Evolutionary conservation across 2,888 invertebrate species (phyloP), one percentile per base, ranked within the genome.

Genomic region (Orthosia gothica): DNA sequence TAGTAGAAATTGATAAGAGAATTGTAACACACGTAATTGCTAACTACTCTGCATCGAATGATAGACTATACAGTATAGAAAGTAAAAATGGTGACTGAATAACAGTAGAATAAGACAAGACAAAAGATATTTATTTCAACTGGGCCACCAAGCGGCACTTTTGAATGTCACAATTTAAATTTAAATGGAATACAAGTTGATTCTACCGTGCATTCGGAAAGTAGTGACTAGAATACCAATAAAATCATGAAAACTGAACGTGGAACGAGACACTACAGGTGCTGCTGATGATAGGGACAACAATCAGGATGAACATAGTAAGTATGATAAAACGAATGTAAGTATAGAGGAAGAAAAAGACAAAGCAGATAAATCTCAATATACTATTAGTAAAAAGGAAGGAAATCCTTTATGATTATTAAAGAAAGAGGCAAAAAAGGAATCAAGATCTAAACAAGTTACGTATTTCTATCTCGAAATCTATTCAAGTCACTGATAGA

Each of bases 261-360:
- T 15, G 4, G 54, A 47, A 18, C 3, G 54, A 20, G 54, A 20
- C 20, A 20, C 40, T 12, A 13, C 0, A 23, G n/a, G 54, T 32
- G 16, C 16, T 49, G 68, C 16, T 81, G n/a, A 47, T 15, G 13
- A 2, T n/a, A 16, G 11, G 16, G 23, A 12, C 23, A 18, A 50
- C 11, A 7, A 26, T 57, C 3, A 3, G 4, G 7, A 54, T 40
- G 32, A 20, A 40, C 16, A 61, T 13, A 55, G 20, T 78, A 63
- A 58, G 57, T 70, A 78, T 63, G 18, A 52, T 52, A 1, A 40
- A 20, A n/a, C 16, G 2, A 12, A 20, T 3, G 55, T 79, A 69
- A 69, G 64, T 69, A 49, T 64, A n/a, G 2, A 47, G 5, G 26
- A 18, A 45, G 49, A 47, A 45, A 54, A 4, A 45, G 18, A 63